Evolutionary conservation across 2,888 invertebrate species (phyloP), one percentile per base, ranked within the genome.

Genomic region (Limnephilus lunatus): DNA sequence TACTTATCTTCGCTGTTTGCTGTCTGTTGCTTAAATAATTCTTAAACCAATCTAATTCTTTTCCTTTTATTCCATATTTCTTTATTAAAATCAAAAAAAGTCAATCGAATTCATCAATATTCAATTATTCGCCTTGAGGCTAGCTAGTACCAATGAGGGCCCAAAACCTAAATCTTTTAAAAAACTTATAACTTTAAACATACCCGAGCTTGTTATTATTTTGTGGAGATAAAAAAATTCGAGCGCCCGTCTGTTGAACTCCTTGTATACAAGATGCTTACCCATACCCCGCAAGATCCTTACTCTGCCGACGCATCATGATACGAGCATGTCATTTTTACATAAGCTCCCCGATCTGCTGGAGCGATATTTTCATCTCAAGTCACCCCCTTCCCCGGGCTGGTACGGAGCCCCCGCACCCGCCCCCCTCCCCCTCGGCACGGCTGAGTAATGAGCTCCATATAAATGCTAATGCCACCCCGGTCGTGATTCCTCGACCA

Each of bases 401-500:
- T 15, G 44, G 35, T 44, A n/a, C 90, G 48, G 32, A 32, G 82
- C 4, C 48, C 48, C 39, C 39, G 44, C 44, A 11, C 44, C 44
- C 44, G 44, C 83, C 15, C 12, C 85, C 44, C 39, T 15, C 25
- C 85, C 85, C 85, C 39, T n/a, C 25, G 35, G 32, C 85, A 19
- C 44, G 39, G 85, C 91, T 93, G 93, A 93, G 93, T 93, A 93
- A 93, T 93, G 93, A 93, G 92, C 90, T 88, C 92, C 93, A 93
- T 93, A 93, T 93, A 93, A 93, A 93, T 93, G 93, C 93, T 93
- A 93, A 93, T 93, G 91, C 90, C 91, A 81, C 91, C 91, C 87
- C 90, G n/a, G 53, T 32, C 90, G 48, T 83, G 90, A 86, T 83
- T 86, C 86, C 80, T 85, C 32, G 82, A 30, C 90, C 68, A 80